Evolutionary conservation across 64 coral and sea anemone genomes (phyloP).

Genomic region (Montipora sp.): DNA sequence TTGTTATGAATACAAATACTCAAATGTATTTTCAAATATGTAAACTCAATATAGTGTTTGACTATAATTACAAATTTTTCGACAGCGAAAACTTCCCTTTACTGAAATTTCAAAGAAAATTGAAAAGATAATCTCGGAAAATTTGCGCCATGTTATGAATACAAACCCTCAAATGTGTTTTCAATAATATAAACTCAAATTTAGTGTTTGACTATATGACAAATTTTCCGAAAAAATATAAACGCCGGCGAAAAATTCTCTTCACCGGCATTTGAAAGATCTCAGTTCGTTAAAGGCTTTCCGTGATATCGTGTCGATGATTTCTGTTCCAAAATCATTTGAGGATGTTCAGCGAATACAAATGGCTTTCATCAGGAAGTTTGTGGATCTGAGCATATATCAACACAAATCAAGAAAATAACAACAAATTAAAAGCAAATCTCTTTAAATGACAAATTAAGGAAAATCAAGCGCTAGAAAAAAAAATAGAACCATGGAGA

Average conservation of each 20-base stretch:
- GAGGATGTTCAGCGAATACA: background rate
- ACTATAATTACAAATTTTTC: background rate
- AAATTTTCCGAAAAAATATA: background rate
- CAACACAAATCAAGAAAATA: background rate
- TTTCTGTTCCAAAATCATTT: background rate
- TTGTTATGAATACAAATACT: background rate
- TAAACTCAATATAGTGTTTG: background rate
- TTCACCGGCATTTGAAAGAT: no score
- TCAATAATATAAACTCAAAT: background rate
- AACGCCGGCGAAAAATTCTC: background rate
- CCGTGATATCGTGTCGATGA: background rate
- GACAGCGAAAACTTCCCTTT: background rate
- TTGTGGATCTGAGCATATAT: background rate
- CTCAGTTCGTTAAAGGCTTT: no score
- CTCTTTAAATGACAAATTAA: background rate
- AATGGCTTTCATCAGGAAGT: background rate
- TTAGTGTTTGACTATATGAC: background rate
- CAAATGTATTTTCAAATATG: background rate
- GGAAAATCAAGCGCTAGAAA: background rate
- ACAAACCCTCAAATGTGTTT: no score
- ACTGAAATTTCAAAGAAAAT: no score
- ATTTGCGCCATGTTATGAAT: no score
- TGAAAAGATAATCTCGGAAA: no score
- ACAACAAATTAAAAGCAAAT: background rate
- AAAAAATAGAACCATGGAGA: no score